Conservation (phyloP, 2,888 invertebrate species). For the Herminia tarsipennalis region DNA sequence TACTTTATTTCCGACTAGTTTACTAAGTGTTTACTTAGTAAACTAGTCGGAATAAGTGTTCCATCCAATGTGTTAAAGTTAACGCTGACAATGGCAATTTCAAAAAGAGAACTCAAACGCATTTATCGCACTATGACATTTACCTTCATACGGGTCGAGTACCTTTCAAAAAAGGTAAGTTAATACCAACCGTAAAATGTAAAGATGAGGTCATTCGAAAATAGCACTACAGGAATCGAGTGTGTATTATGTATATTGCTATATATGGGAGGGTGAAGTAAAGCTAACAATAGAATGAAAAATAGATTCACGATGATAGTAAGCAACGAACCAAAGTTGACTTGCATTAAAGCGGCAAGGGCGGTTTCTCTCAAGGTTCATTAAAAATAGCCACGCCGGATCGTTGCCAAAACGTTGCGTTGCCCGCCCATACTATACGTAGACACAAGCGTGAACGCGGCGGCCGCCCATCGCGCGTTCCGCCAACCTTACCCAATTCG, state of each 20-base stretch:
- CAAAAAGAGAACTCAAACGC: no score
- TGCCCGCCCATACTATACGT: constrained; percentile 74
- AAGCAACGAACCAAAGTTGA: constrained; percentile 54
- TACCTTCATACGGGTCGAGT: constrained; percentile 59
- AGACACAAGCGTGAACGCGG: constrained; percentile 49
- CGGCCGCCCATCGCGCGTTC: constrained; percentile 55
- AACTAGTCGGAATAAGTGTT: no score
- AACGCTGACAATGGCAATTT: no score
- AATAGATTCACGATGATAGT: constrained; percentile 52
- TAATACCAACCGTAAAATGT: constrained; percentile 58
- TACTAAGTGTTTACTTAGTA: no score
- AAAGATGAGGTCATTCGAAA: constrained; percentile 70
- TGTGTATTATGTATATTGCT: constrained; percentile 45
- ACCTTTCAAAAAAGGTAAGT: constrained; percentile 60
- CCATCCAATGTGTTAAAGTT: no score
- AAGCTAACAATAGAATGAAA: constrained; percentile 54
- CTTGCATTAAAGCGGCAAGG: constrained; percentile 73
- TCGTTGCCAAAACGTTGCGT: constrained; percentile 77
- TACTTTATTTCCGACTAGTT: no score
- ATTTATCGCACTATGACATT: constrained; percentile 66
- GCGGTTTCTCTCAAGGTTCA: constrained; percentile 83
- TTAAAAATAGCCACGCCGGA: constrained; percentile 79
- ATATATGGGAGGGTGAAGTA: constrained; percentile 55
- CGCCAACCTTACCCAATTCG: constrained; percentile 66
- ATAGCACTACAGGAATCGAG: constrained; percentile 60